A percentile compares a stretch with the other conserved stretches of the same genome.
Conservation (phyloP, 2,888 invertebrate genomes). For the Tipula lateralis region DNA sequence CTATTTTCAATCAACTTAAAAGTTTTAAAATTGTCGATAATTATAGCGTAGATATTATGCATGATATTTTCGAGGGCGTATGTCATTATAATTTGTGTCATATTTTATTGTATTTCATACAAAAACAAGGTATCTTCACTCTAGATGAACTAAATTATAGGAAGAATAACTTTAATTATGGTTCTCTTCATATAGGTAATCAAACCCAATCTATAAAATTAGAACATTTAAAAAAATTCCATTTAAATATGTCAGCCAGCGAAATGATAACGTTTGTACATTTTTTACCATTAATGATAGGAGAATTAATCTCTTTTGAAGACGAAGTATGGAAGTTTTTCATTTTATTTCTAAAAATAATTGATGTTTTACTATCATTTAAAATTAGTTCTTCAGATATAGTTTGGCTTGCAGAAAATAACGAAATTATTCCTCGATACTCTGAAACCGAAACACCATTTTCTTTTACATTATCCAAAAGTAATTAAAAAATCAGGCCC, state of each 20-base stretch:
- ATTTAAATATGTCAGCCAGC: background rate
- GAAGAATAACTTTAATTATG: background rate
- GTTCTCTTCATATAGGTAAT: background rate
- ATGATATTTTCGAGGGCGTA: slow-evolving; percentile 26
- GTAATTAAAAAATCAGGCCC: background rate
- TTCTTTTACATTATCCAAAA: background rate
- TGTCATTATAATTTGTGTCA: background rate
- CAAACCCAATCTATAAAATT: background rate
- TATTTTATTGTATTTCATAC: background rate
- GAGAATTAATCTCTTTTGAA: background rate
- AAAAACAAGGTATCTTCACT: background rate
- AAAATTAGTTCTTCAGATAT: background rate
- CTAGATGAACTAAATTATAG: background rate
- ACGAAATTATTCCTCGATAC: background rate
- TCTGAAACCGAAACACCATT: background rate
- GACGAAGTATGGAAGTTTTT: background rate
- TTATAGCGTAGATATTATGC: slow-evolving; percentile 25
- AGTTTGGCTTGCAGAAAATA: background rate
- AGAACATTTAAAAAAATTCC: background rate
- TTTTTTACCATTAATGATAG: background rate
- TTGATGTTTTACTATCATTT: background rate
- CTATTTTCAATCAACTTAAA: background rate
- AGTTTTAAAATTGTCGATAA: slow-evolving; percentile 21
- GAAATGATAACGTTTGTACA: background rate
- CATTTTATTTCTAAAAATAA: background rate